Base-by-base conservation (phyloP, 2,797 vertebrate genomes). In the Mastacembelus armatus region DNA sequence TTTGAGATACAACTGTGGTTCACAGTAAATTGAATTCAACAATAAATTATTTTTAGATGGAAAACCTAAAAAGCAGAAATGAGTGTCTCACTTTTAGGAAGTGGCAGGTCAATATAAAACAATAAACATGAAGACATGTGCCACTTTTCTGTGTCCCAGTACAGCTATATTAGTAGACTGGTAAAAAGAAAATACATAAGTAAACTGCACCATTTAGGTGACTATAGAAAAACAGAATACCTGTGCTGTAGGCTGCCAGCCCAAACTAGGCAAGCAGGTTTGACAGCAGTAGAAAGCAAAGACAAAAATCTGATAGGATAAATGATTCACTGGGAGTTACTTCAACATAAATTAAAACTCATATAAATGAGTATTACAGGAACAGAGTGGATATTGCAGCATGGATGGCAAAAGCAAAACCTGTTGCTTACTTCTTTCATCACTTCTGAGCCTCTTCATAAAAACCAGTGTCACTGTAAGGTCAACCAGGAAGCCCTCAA, bases 291-390 rank as follows among this genome's bases (percentile, higher is more conserved):
- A 16, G 9, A 10, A 33, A 40, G 14, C 6, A 2, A 64, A 30
- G 21, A 18, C 15, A 4, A 35, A 62, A 16, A 21, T 36, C 60
- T n/a, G n/a, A n/a, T n/a, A n/a, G n/a, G n/a, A n/a, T 24, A 5
- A 39, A 48, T 66, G 40, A 74, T 48, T 72, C 62, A 74, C 1
- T 49, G 8, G 10, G 18, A 32, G 38, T 47, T 27, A 14, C n/a
- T 44, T 5, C n/a, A 0, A 33, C 40, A 35, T 10, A 12, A n/a
- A n/a, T n/a, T n/a, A n/a, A n/a, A n/a, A n/a, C n/a, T 22, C 10
- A 0, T 1, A 9, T 10, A 7, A 60, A 44, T n/a, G 38, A 21
- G 18, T 19, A 40, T 67, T 48, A 26, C 49, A 45, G 1, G 14
- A 62, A 59, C 12, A 14, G 0, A 5, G 5, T 19, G 5, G 12